Evolutionary conservation across 1,140 invertebrate genomes (phyloP), one percentile per base, ranked within the genome.

Genomic region (Caenorhabditis briggsae): DNA sequence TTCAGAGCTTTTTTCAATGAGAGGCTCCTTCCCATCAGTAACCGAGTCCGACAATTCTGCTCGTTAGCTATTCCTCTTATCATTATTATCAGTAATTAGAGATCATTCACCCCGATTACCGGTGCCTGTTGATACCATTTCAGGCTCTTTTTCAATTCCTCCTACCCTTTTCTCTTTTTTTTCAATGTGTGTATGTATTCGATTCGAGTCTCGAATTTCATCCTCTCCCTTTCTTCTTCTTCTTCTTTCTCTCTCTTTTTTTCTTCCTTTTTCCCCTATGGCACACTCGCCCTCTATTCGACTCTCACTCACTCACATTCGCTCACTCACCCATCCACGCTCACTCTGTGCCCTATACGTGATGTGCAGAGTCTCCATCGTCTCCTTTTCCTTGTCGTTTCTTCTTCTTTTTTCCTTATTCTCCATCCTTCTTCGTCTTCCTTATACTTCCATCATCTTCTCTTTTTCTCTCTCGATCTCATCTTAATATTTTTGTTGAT

Each of bases 191-290:
- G 14, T 64, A 85, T 64, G 83, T 55, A 70, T 53, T 55, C 83
- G 43, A 55, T 48, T 85, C 83, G 83, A 25, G 64, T 83, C 50
- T 85, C 82, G 55, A 58, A 61, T 61, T 58, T 59, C 82, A 61
- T 48, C 55, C 55, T 59, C 82, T 61, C 58, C 58, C 55, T 64
- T 48, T 25, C 56, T 48, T 48, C 55, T 48, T 56, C 61, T 85
- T 23, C 18, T 48, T 55, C 25, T 70, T 25, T 53, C 33, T 59
- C n/a, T 55, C 83, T 46, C 14, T 64, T 12, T 58, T 64, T 58
- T 50, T 85, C 25, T 14, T 25, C 20, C 33, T 48, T n/a, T 65
- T 64, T 83, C 43, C 20, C 46, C 82, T 58, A 46, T 41, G 82
- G 55, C 82, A 59, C 82, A 59, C 43, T 61, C 82, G 82, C 33